Evolutionary conservation across 2,888 invertebrate species (phyloP).

Genomic region (Ashinkailepas kermadecensis): DNA sequence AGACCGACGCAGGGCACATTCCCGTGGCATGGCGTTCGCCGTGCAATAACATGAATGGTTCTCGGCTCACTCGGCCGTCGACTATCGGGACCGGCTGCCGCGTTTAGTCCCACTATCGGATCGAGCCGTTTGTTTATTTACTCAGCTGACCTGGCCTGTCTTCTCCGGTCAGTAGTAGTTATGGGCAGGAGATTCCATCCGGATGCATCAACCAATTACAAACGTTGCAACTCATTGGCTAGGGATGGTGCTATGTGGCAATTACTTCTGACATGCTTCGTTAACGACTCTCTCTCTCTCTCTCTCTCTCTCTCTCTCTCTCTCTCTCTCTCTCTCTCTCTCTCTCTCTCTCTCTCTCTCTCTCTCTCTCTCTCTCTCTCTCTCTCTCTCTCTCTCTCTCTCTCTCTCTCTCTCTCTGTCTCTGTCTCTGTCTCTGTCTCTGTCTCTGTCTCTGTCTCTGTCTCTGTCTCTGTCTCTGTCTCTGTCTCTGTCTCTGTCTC

Average conservation of each 20-base stretch:
- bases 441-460: constrained; percentile 19
- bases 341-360: constrained; percentile 21
- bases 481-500: constrained; percentile 29
- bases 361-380: constrained; percentile 20
- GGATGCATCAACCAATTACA: neutral
- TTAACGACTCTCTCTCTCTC: too few species aligned
- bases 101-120: neutral
- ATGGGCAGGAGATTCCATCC: neutral
- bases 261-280: too few species aligned
- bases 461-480: constrained; percentile 25
- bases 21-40: neutral
- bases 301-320: too few species aligned
- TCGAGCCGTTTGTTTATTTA: neutral
- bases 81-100: neutral
- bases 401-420: constrained; percentile 25
- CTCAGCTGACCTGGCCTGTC: neutral
- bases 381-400: constrained; percentile 20
- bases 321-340: neutral
- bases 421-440: neutral
- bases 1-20: too few species aligned
- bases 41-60: too few species aligned
- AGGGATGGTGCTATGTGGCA: too few species aligned
- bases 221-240: neutral
- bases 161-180: neutral
- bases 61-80: too few species aligned